Base-by-base conservation (phyloP, 2,113 vertebrate species). In the Macrotis lagotis region DNA sequence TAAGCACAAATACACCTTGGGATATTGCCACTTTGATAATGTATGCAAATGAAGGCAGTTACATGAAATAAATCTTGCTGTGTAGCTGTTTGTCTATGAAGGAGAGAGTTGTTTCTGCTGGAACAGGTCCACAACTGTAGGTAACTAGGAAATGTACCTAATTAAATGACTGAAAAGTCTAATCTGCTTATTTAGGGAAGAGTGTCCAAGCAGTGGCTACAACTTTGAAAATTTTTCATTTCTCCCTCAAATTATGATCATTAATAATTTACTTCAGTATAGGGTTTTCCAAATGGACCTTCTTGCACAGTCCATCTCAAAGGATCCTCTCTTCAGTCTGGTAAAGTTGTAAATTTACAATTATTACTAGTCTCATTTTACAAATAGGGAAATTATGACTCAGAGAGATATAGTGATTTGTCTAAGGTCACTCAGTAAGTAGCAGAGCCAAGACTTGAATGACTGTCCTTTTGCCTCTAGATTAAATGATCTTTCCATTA, bases 31-130 rank as follows among this genome's bases (percentile, higher is more conserved):
- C 90, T 91, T 95, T 92, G 94, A 95, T 95, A 96, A 88, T 50
- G 50, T 93, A 51, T 92, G 25, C 89, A 95, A 91, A n/a, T 90
- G 83, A 94, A 95, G 96, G 92, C 96, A 37, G 55, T 97, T 96
- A 96, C 94, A 92, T 93, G 94, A 94, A 96, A 96, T 91, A 96
- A 94, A 94, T 94, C 91, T 93, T 52, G 59, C 25, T 25, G 93
- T 96, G 74, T 89, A 96, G 93, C 51, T 31, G 31, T 93, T 92
- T 88, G 92, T 88, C 91, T 97, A 90, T 74, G 48, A 88, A 92
- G n/a, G n/a, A 94, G 95, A 92, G 94, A 94, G 88, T 49, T 95
- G 96, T 66, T 51, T 90, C 74, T 94, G 51, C 59, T 92, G 50
- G 47, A 93, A 90, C 83, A 95, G 66, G 7, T 48, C 49, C 44